Evolutionary conservation across 2,888 invertebrate genomes (phyloP), one percentile per base, ranked within the genome.

Genomic region (Xanthorhoe designata): DNA sequence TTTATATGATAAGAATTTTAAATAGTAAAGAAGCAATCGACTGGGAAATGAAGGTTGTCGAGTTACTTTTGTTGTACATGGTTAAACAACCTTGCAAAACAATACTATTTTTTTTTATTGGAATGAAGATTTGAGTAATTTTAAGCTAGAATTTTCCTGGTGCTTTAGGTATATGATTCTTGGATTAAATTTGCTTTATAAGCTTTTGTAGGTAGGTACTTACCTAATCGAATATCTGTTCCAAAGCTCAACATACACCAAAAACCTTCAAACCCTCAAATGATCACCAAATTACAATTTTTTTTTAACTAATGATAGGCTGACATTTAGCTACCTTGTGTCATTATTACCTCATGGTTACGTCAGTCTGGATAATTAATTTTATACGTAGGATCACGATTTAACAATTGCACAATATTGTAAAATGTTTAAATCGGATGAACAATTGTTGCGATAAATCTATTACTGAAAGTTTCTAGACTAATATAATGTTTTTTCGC

Each of bases 1-100:
- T 52, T 49, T 35, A 13, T 42, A 54, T 58, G 64, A 54, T 45
- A 13, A 32, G 53, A 62, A 58, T 59, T 61, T 59, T 61, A 58
- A 55, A 55, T 51, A 59, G 29, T 32, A 17, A 19, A n/a, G 35
- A 32, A 10, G 45, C 13, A 54, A 64, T 38, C 42, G 49, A 45
- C 18, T 53, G 35, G 3, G 47, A 57, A 60, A 60, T 50, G 35
- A 66, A 65, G 45, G 45, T 47, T 65, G 55, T n/a, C 42, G 10
- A 24, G 50, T 64, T 50, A 10, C 38, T 60, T 8, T 35, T 45
- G 29, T 17, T 18, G 18, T 45, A 3, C 15, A 15, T 45, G 2
- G 6, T 45, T 45, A 45, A 15, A 45, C 15, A 45, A 45, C 45
- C 47, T 61, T 45, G 61, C 35, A 61, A 61, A 49, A 17, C 7